A percentile compares a stretch with the other conserved stretches of the same genome.
These are phyloP conservation scores for Ormyrus labotus DNA, from an alignment of 2,888 invertebrate genomes.

Conservation along the genomic window DNA sequence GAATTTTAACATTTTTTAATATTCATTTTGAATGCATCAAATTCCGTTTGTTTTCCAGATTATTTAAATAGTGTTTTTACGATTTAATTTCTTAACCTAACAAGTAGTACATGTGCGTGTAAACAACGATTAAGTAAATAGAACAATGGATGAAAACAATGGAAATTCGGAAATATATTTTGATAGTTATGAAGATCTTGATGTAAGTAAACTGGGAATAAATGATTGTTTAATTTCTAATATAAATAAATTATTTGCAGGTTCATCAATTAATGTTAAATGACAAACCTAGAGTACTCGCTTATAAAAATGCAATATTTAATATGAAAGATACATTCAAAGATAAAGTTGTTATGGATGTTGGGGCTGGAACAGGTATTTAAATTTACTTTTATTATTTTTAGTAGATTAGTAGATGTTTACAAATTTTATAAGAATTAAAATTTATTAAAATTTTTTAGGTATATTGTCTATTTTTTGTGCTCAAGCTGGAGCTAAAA, in stretches of 20 bases:
- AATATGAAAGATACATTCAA: slow-evolving; percentile 82
- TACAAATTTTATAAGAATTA: not conserved
- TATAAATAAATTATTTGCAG: slow-evolving; percentile 75
- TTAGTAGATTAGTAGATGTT: slow-evolving; percentile 5
- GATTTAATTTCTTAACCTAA: too few relatives aligned
- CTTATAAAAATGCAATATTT: slow-evolving; percentile 89
- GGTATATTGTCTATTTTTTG: slow-evolving; percentile 93
- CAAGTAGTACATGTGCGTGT: too few relatives aligned
- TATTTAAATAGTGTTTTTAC: too few relatives aligned
- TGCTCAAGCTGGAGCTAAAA: slow-evolving; percentile 91
- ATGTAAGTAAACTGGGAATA: slow-evolving; percentile 78
- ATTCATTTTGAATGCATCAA: too few relatives aligned
- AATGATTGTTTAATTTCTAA: slow-evolving; percentile 10
- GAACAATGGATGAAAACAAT: slow-evolving; percentile 50
- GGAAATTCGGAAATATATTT: slow-evolving; percentile 78
- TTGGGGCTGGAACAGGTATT: slow-evolving; percentile 87
- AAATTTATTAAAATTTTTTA: slow-evolving; percentile 48
- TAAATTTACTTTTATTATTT: slow-evolving; percentile 28
- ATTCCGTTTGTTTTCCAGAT: too few relatives aligned
- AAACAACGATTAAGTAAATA: not conserved
- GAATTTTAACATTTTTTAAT: too few relatives aligned
- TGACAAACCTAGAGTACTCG: slow-evolving; percentile 85
- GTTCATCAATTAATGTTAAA: slow-evolving; percentile 88
- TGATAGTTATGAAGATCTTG: slow-evolving; percentile 84
- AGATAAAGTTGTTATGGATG: slow-evolving; percentile 89